Conservation (phyloP, 2,888 invertebrate genomes). For the Exephanes ischioxanthus region DNA sequence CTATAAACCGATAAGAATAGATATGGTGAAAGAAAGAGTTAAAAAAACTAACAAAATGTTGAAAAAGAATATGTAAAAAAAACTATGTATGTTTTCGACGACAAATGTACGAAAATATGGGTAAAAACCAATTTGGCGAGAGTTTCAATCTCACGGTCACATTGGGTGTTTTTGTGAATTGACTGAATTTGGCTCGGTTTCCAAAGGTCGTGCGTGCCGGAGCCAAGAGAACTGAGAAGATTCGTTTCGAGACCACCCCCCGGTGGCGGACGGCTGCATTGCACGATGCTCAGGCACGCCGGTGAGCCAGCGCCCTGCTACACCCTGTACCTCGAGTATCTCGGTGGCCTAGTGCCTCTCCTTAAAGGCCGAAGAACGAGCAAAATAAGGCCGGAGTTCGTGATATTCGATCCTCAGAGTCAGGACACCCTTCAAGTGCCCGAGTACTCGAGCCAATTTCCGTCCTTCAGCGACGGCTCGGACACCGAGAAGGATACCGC, state of each 20-base stretch:
- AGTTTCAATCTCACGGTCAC: slow-evolving; percentile 10
- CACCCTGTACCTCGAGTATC: slow-evolving; percentile 96
- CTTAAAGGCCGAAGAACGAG: slow-evolving; percentile 98
- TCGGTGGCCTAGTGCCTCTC: slow-evolving; percentile 98
- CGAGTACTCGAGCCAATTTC: slow-evolving; percentile 79
- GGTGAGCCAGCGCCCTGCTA: slow-evolving; percentile 94
- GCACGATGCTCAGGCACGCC: slow-evolving; percentile 98
- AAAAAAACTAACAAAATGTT: not conserved
- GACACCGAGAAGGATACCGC: slow-evolving; percentile 87
- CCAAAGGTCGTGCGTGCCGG: slow-evolving; percentile 96
- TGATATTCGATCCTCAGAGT: slow-evolving; percentile 97
- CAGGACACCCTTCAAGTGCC: slow-evolving; percentile 87
- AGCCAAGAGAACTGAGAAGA: slow-evolving; percentile 93
- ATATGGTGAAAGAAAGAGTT: not conserved
- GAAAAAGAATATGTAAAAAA: not conserved
- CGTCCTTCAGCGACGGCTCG: slow-evolving; percentile 86
- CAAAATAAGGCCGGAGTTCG: slow-evolving; percentile 98
- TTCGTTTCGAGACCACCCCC: slow-evolving; percentile 97
- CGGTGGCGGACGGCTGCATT: slow-evolving; percentile 95
- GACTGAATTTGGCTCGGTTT: slow-evolving; percentile 46
- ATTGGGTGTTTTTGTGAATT: slow-evolving; percentile 11
- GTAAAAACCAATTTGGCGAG: slow-evolving; percentile 40
- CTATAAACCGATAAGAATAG: not conserved
- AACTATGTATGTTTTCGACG: too few relatives aligned
- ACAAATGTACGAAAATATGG: not conserved